Evolutionary conservation across 2,797 vertebrate species (phyloP).

Genomic region (Meda fulgida): DNA sequence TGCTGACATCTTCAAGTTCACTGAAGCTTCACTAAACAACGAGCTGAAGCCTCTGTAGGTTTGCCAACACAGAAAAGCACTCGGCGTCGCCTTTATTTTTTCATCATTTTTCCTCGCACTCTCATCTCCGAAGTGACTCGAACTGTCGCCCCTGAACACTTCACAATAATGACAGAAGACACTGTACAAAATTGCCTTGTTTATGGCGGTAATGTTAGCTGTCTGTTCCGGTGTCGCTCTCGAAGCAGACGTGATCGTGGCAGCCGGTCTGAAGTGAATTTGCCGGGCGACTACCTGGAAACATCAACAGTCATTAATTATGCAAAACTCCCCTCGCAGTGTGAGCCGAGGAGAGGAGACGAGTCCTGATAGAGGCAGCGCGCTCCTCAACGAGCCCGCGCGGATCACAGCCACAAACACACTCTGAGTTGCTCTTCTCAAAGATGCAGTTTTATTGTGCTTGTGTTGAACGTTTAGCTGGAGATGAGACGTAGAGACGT

Average conservation of each 20-base stretch:
- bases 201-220: slow-evolving; percentile 82
- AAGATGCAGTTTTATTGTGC: slow-evolving; percentile 70
- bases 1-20: slow-evolving; percentile 30
- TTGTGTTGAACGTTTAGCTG: slow-evolving; percentile 65
- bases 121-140: slow-evolving; percentile 70
- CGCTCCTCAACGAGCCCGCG: slow-evolving; percentile 74
- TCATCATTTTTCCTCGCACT: slow-evolving; percentile 25
- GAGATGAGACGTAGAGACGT: slow-evolving; percentile 62
- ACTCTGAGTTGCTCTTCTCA: slow-evolving; percentile 20
- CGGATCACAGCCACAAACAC: slow-evolving; percentile 69
- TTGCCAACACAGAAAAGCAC: slow-evolving; percentile 70
- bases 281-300: slow-evolving; percentile 83
- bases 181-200: slow-evolving; percentile 83
- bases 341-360: slow-evolving; percentile 71
- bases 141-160: slow-evolving; percentile 73
- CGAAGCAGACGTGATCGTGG: slow-evolving; percentile 68
- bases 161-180: slow-evolving; percentile 79
- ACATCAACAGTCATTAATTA: slow-evolving; percentile 87
- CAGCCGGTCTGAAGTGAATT: slow-evolving; percentile 78
- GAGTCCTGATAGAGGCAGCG: slow-evolving; percentile 78
- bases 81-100: slow-evolving; percentile 42
- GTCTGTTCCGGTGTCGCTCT: slow-evolving; percentile 79
- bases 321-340: slow-evolving; percentile 79
- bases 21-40: slow-evolving; percentile 67
- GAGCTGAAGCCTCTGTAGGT: slow-evolving; percentile 73